A percentile compares a stretch with the other conserved stretches of the same genome.
phyloP scores from a whole-genome alignment of 2,888 invertebrate species.

The Leptopilina drosophilae region DNA sequence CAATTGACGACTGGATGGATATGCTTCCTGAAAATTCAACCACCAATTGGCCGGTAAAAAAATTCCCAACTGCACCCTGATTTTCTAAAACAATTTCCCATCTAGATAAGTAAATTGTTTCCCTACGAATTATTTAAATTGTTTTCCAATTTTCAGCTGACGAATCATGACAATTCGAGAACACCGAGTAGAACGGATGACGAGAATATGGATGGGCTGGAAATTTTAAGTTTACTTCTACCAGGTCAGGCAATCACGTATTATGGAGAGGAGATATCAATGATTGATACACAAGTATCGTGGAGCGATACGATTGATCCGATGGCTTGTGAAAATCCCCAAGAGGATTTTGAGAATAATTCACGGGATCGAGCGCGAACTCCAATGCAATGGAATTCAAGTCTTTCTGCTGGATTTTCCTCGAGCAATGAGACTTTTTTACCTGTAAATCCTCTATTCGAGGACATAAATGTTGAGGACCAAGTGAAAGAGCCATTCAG shows the following conservation, averaged over 20 bases:
- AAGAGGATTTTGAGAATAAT: conserved; percentile 54
- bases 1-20: conserved; percentile 64
- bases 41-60: conserved; percentile 69
- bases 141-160: conserved; percentile 60
- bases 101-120: too few species aligned
- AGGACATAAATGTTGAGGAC: conserved; percentile 60
- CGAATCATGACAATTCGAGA: conserved; percentile 67
- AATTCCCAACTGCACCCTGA: not conserved
- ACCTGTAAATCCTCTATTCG: conserved; percentile 62
- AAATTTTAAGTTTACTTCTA: conserved; percentile 78
- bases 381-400: conserved; percentile 74
- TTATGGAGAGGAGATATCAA: conserved; percentile 75
- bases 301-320: conserved; percentile 65
- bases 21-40: conserved; percentile 64
- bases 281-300: conserved; percentile 59
- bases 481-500: conserved; percentile 57
- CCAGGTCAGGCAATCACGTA: conserved; percentile 80
- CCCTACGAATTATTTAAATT: not conserved
- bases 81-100: not conserved
- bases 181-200: conserved; percentile 63
- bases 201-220: conserved; percentile 75
- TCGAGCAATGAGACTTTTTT: conserved; percentile 58
- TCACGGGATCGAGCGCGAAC: conserved; percentile 68
- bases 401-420: conserved; percentile 67
- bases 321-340: conserved; percentile 51